A percentile compares a stretch with the other conserved stretches of the same genome.
Evolutionary conservation across 92 coral and sea anemone species (phyloP).

Genomic region (Blastomussa wellsi): DNA sequence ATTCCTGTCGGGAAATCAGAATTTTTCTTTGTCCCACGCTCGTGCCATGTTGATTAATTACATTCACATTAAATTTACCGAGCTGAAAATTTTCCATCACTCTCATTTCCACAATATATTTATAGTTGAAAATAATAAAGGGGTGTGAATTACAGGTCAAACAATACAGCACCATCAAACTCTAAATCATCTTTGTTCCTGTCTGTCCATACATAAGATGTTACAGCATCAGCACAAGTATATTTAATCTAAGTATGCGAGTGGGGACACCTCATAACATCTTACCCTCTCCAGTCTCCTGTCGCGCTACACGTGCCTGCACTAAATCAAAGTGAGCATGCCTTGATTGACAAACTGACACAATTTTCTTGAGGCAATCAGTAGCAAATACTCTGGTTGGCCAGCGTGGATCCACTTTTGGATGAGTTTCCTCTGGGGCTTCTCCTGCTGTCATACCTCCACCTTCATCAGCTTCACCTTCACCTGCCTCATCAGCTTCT

Average conservation of each 20-base stretch:
- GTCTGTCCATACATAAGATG: no score
- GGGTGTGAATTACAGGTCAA: no score
- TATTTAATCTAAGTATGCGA: no score
- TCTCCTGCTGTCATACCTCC: slow-evolving; percentile 94
- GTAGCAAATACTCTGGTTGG: slow-evolving; percentile 98
- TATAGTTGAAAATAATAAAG: no score
- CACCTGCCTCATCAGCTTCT: slow-evolving; percentile 70
- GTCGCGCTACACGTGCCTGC: slow-evolving; percentile 79
- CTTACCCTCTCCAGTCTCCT: slow-evolving; percentile 91
- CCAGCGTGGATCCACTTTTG: slow-evolving; percentile 98
- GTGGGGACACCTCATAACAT: not conserved
- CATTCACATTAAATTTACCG: no score
- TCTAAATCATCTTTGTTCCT: no score
- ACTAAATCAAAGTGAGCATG: slow-evolving; percentile 94
- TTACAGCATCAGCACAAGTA: not conserved
- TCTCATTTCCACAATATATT: no score
- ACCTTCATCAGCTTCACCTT: slow-evolving; percentile 83
- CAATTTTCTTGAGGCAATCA: slow-evolving; percentile 87
- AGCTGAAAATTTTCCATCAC: no score
- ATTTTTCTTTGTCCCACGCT: not conserved
- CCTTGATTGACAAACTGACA: slow-evolving; percentile 85
- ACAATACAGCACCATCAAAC: no score
- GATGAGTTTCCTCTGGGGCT: slow-evolving; percentile 95
- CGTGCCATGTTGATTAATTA: no score
- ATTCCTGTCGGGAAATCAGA: not conserved